Evolutionary conservation across 2,797 vertebrate genomes (phyloP), one percentile per base, ranked within the genome.

Genomic region (Crenichthys baileyi): DNA sequence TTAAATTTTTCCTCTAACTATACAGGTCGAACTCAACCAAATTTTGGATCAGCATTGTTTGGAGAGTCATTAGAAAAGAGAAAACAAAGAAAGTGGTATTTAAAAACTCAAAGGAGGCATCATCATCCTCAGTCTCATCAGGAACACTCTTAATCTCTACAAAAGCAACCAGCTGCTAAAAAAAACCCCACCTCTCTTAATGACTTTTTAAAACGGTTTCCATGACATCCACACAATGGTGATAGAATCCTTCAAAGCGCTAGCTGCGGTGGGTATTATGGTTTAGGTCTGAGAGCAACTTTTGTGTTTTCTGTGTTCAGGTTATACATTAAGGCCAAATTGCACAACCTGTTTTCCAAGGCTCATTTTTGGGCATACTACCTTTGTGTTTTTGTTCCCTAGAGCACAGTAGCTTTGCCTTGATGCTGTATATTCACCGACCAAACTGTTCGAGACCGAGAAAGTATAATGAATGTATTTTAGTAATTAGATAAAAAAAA

Each of bases 371-470:
- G 79, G 76, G 81, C 77, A 88, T 90, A 87, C 83, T 78, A 86
- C 78, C 73, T 81, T 75, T 77, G 79, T 71, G 20, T 82, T 89
- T 86, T 81, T 77, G 75, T 84, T 83, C 86, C 93, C 90, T 84
- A 26, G 79, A 88, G 91, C 87, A 85, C 90, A 84, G 75, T 82
- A 79, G 75, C 85, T 81, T 76, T 63, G 75, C 77, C 77, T 82
- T 90, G 85, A 90, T 88, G 79, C 80, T 77, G 73, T 82, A 29
- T 81, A 77, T 84, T 88, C 56, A 71, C 76, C 81, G 70, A 77
- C 78, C 56, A 41, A 58, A 56, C 77, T 78, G 79, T 72, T 8
- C 12, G 48, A 0, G 15, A 50, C 48, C 4, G 46, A 50, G 15
- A 16, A 50, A 15, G 48, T 50, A 50, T 12, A n/a, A n/a, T 50